These are phyloP conservation scores for Prosopocoilus inquinatus DNA, from an alignment of 2,888 invertebrate genomes.

Conservation along the genomic window DNA sequence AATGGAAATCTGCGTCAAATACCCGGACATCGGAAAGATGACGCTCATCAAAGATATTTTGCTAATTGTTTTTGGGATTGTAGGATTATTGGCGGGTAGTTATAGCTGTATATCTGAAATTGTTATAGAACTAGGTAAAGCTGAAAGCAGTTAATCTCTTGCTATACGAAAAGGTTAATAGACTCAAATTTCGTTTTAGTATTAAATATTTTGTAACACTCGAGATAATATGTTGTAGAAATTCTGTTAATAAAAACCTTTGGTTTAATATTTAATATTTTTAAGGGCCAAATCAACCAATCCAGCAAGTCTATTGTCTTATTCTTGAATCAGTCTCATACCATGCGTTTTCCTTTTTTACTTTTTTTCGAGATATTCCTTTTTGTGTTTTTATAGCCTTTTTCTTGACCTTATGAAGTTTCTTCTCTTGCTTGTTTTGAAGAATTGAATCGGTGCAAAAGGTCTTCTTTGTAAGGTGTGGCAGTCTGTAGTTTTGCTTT, in stretches of 20 bases:
- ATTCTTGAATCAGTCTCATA: too few species aligned
- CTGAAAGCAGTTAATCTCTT: background rate
- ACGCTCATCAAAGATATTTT: slow-evolving; percentile 53
- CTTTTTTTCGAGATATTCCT: too few species aligned
- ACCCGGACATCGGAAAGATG: slow-evolving; percentile 59
- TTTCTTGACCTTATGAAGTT: too few species aligned
- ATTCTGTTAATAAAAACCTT: background rate
- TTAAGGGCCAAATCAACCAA: too few species aligned
- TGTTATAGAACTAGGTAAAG: slow-evolving; percentile 33
- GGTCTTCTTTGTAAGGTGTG: too few species aligned
- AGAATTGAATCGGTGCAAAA: too few species aligned
- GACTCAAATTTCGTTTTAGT: background rate
- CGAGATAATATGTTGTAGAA: background rate
- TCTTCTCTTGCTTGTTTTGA: too few species aligned
- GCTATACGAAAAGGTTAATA: background rate
- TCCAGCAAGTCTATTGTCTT: too few species aligned
- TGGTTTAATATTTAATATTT: too few species aligned
- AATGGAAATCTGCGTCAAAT: slow-evolving; percentile 71
- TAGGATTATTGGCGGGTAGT: slow-evolving; percentile 58
- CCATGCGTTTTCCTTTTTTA: too few species aligned
- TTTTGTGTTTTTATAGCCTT: too few species aligned
- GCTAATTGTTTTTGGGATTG: slow-evolving; percentile 54
- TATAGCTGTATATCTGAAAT: slow-evolving; percentile 58
- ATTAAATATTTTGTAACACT: background rate
- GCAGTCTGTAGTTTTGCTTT: too few species aligned